These are phyloP conservation scores for Neofelis nebulosa DNA, from an alignment of 2,113 vertebrate species.

Conservation along the genomic window DNA sequence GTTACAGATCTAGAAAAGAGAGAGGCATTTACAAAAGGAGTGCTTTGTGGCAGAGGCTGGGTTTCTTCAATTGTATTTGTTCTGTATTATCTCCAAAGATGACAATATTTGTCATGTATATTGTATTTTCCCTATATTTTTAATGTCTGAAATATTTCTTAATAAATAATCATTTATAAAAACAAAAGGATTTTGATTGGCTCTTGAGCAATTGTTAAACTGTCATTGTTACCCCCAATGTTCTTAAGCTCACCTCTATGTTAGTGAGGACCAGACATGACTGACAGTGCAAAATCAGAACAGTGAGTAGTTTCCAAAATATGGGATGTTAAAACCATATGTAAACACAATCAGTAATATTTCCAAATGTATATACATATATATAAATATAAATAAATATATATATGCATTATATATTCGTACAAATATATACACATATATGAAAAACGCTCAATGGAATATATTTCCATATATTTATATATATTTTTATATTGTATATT, in stretches of 20 bases:
- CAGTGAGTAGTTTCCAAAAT: not conserved
- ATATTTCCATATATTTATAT: too few relatives aligned
- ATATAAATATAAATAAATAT: too few relatives aligned
- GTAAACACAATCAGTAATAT: not conserved
- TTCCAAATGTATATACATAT: not conserved
- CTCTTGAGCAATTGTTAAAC: not conserved
- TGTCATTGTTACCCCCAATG: not conserved
- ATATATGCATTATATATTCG: too few relatives aligned
- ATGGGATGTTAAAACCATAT: not conserved
- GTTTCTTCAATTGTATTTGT: not conserved
- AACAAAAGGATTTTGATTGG: not conserved
- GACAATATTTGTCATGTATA: not conserved
- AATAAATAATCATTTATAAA: not conserved
- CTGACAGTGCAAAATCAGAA: not conserved
- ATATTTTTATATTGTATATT: too few relatives aligned
- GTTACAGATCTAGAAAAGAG: not conserved
- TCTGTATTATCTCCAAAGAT: not conserved
- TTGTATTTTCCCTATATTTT: not conserved
- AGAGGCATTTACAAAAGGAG: not conserved
- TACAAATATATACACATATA: too few relatives aligned
- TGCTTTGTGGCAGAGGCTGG: not conserved
- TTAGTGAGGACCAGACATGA: not conserved
- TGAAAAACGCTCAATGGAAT: not conserved
- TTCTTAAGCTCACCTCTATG: not conserved
- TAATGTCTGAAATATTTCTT: not conserved